Evolutionary conservation across 2,797 vertebrate species (phyloP), one percentile per base, ranked within the genome.

Genomic region (Enteromius fasciolatus): DNA sequence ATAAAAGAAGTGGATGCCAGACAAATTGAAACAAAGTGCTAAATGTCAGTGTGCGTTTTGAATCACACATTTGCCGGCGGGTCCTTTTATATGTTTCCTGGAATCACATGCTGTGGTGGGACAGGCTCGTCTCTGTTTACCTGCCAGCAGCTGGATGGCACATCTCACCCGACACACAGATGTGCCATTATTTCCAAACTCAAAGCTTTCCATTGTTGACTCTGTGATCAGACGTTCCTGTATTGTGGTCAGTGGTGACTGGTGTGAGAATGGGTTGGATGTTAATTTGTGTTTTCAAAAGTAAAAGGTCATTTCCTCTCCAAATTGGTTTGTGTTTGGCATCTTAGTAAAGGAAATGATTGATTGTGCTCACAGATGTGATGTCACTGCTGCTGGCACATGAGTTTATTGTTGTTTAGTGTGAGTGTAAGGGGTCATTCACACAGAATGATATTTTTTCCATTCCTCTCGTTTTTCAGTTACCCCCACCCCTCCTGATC

Each of bases 161-260:
- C 90, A 91, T 91, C 90, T 76, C 20, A 36, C 41, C 17, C 81
- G 28, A 66, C 54, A 84, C 87, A 95, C 93, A 94, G 91, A 91
- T 80, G 15, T 41, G 61, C 90, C 92, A 89, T 94, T 94, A 94
- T 95, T 89, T 89, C 75, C n/a, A 11, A 78, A 0, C 0, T 94
- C 89, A 95, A 95, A 90, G 88, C 28, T 20, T 1, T n/a, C 82
- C 87, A 90, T 94, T 95, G 93, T 95, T 73, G 61, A 73, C 33
- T 20, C 18, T 59, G 57, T 14, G 89, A 86, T 94, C 93, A 95
- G 91, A 90, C 72, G 86, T 84, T 81, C 83, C 85, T 85, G 86
- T 87, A 87, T 91, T 87, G 87, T 83, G 28, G 52, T 36, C 63
- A 50, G 81, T 48, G 79, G 85, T 84, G 85, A 85, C 83, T 88